phyloP scores from a whole-genome alignment of 1,140 invertebrate species.

The Drosophila ambigua region DNA sequence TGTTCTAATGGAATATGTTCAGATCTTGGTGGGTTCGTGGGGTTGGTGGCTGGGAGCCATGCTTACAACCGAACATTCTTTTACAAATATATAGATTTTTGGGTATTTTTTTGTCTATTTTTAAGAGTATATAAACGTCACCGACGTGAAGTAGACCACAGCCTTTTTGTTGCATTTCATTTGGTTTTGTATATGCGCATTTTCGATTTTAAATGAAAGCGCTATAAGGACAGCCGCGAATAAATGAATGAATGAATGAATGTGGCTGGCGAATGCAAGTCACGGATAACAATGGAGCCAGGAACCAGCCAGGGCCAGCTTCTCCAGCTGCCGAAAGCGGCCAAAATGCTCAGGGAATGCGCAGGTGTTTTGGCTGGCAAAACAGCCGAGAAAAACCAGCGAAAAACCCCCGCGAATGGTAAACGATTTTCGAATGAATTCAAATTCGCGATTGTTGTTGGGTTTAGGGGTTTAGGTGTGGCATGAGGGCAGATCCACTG shows the following conservation, averaged over 20 bases:
- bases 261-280: constrained; percentile 56
- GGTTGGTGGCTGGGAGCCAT: background rate
- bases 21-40: background rate
- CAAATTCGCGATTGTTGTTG: constrained; percentile 65
- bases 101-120: too few species aligned
- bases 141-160: background rate
- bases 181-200: constrained; percentile 63
- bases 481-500: constrained; percentile 25
- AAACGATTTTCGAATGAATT: constrained; percentile 81
- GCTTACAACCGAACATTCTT: too few species aligned
- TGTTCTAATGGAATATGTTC: too few species aligned
- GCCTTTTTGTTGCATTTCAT: constrained; percentile 50
- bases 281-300: constrained; percentile 29
- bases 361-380: constrained; percentile 57
- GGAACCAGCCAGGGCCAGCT: background rate
- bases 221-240: constrained; percentile 12
- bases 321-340: too few species aligned
- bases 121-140: too few species aligned
- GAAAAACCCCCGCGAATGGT: constrained; percentile 63
- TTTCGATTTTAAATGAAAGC: constrained; percentile 77
- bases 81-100: too few species aligned
- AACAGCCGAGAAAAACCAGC: constrained; percentile 51
- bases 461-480: constrained; percentile 2
- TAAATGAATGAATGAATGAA: background rate
- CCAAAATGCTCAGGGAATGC: constrained; percentile 56